Evolutionary conservation across 2,888 invertebrate species (phyloP).

Genomic region (Liodrosophila aerea): DNA sequence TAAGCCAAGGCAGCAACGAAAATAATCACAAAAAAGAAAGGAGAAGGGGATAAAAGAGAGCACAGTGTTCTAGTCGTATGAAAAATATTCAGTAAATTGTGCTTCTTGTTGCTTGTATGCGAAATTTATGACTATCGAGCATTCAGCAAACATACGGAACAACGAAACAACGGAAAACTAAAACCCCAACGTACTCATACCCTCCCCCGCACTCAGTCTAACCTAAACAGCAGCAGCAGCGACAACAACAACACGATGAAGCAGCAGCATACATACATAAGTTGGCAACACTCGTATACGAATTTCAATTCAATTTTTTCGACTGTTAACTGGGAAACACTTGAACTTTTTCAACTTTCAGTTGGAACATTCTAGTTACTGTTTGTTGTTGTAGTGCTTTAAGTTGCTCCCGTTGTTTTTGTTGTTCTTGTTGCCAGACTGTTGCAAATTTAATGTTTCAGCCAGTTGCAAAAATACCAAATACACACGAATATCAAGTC

Average conservation of each 20-base stretch:
- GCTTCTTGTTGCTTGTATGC: conserved; percentile 36
- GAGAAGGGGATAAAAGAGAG: conserved; percentile 1
- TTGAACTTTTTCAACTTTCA: conserved; percentile 55
- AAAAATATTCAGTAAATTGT: conserved; percentile 41
- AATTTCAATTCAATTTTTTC: conserved; percentile 29
- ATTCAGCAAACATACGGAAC: conserved; percentile 48
- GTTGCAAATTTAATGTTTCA: conserved; percentile 51
- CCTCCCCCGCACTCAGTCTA: conserved; percentile 1
- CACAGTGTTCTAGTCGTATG: conserved; percentile 11
- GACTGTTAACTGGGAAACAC: conserved; percentile 10
- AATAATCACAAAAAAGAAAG: conserved; percentile 3
- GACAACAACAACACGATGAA: conserved; percentile 16
- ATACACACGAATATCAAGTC: no score
- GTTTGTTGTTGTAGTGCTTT: conserved; percentile 22
- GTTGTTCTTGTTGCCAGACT: conserved; percentile 28
- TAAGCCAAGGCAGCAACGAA: conserved; percentile 1
- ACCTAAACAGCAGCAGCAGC: conserved; percentile 9
- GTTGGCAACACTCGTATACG: conserved; percentile 28
- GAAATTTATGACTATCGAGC: conserved; percentile 62
- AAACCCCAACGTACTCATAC: not conserved
- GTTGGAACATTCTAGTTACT: conserved; percentile 26
- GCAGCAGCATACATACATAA: conserved; percentile 4
- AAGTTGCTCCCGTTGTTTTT: conserved; percentile 6
- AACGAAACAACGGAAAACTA: no score
- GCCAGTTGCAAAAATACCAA: no score